Evolutionary conservation across 2,113 vertebrate genomes (phyloP), one percentile per base, ranked within the genome.

Genomic region (Eudyptes chrysolophus): DNA sequence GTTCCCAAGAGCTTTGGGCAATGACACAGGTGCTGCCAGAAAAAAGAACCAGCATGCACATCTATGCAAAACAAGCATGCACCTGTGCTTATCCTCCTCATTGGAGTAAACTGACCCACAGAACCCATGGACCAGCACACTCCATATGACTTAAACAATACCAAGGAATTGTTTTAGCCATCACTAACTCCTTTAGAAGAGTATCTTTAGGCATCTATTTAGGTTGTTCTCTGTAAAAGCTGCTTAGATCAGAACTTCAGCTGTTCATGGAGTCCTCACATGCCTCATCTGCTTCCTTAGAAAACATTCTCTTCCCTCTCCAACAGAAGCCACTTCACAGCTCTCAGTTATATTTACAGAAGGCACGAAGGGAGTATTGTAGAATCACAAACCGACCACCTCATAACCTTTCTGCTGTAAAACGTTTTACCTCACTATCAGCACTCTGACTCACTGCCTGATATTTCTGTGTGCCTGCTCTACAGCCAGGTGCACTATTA

Each of bases 341-440:
- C 19, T 78, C n/a, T 60, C 52, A 80, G 68, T 58, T 78, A 38
- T 9, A 65, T 89, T 49, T 62, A 32, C 74, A 81, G 54, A 81
- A 54, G 36, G 54, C 27, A 58, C 0, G 0, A 76, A 40, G 25
- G 25, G 10, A 76, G 30, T 24, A 48, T 0, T 57, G 49, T 0
- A 66, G 34, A 87, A 48, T n/a, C 52, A 70, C 68, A 65, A 78
- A 42, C 7, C 5, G 60, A 55, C 16, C 17, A 60, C 9, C 40
- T 81, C 48, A 26, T 4, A 51, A 61, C 49, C 38, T 60, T 46
- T 49, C n/a, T 34, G 46, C 52, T 57, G 46, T 24, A 36, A 46
- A 65, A n/a, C 7, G 15, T 32, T 64, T 7, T 27, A 16, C 20
- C 60, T 78, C 16, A 2, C 58, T 48, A 3, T 48, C 60, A 83